Conservation (phyloP, 2,888 invertebrate species). For the Nephrotoma flavescens region DNA sequence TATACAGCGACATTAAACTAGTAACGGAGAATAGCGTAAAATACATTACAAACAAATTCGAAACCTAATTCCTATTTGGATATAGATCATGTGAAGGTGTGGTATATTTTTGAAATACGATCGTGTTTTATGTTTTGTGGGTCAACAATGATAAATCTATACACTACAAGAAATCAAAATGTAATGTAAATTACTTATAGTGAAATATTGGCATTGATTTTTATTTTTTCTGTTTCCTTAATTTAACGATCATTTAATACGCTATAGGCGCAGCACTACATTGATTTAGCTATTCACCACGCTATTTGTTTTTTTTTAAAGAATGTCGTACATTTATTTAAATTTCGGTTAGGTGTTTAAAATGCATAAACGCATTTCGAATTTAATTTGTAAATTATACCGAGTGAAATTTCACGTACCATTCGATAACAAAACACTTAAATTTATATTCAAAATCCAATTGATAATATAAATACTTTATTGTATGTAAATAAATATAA, state of each 20-base stretch:
- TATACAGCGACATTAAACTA: neutral
- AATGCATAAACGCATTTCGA: neutral
- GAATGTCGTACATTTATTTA: neutral
- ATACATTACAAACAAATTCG: neutral
- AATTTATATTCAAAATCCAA: neutral
- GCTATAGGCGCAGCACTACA: neutral
- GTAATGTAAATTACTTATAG: neutral
- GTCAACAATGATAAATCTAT: neutral
- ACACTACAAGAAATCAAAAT: neutral
- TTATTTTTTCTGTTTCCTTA: neutral
- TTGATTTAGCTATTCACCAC: neutral
- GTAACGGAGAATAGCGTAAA: neutral
- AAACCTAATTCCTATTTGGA: neutral
- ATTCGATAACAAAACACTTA: neutral
- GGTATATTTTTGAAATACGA: neutral
- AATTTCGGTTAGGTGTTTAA: neutral
- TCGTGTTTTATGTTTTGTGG: neutral
- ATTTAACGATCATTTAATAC: neutral
- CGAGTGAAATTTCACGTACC: neutral
- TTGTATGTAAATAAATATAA: neutral
- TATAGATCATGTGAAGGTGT: neutral
- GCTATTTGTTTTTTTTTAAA: neutral
- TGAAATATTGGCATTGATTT: neutral
- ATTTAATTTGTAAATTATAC: neutral
- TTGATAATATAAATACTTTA: neutral